Evolutionary conservation across 2,797 vertebrate species (phyloP).

Genomic region (Lateolabrax maculatus): DNA sequence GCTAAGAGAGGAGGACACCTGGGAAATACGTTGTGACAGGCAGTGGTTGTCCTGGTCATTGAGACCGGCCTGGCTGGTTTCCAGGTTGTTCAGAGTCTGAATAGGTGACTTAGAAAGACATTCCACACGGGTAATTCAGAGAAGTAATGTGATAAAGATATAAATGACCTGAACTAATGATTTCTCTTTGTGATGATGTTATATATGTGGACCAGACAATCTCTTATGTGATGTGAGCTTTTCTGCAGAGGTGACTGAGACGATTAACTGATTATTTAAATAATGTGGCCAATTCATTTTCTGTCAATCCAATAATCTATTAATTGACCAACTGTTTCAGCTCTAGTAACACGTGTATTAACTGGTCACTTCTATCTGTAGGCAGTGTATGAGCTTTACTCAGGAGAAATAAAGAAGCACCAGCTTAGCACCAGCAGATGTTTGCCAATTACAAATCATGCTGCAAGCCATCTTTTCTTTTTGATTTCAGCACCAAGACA

Average conservation of each 20-base stretch:
- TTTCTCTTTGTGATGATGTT: neutral
- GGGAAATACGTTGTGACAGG: constrained; percentile 43
- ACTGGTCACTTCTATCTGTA: neutral
- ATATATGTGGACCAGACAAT: neutral
- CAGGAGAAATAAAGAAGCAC: neutral
- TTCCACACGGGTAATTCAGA: constrained; percentile 1
- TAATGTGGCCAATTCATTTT: neutral
- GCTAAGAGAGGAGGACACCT: constrained; percentile 10
- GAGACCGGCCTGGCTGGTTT: neutral
- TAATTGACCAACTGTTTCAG: neutral
- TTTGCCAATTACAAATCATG: neutral
- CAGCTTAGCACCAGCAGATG: neutral
- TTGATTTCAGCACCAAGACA: neutral
- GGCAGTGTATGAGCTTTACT: neutral
- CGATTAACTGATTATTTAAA: neutral
- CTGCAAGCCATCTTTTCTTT: neutral
- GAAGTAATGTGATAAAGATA: neutral
- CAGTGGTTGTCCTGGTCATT: constrained; percentile 16
- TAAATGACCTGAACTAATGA: neutral
- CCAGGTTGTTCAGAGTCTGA: constrained; percentile 24
- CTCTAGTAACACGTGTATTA: neutral
- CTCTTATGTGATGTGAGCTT: neutral
- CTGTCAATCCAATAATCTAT: neutral
- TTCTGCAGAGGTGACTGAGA: neutral
- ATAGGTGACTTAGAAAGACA: constrained; percentile 24